Percentiles rank a stretch among this genome's conserved stretches.
phyloP scores from a whole-genome alignment of 2,113 vertebrate species.

The Polypterus senegalus region DNA sequence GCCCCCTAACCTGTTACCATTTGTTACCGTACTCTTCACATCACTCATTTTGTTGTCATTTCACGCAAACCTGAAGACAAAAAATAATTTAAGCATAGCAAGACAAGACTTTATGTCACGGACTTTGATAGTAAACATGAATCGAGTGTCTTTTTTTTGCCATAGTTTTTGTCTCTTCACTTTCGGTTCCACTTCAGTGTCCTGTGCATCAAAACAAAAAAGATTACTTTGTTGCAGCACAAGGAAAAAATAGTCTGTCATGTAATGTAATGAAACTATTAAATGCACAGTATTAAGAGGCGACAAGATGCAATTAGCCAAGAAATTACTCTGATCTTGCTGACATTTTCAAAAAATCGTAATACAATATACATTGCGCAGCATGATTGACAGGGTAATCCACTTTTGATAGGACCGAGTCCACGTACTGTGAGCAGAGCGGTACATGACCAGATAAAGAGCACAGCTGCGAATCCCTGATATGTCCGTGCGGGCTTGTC shows the following conservation, averaged over 20 bases:
- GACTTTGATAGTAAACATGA: too few species aligned
- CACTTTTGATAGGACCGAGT: conserved; percentile 91
- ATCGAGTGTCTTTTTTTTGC: too few species aligned
- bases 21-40: too few species aligned
- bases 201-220: not conserved
- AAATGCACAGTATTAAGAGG: conserved; percentile 90
- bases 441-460: conserved; percentile 86
- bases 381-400: conserved; percentile 98
- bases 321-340: conserved; percentile 99
- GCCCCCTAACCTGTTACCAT: too few species aligned
- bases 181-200: too few species aligned
- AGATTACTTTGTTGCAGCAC: conserved; percentile 21
- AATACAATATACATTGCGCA: conserved; percentile 83
- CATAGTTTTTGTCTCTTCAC: too few species aligned
- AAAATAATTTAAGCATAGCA: too few species aligned
- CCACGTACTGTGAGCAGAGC: conserved; percentile 77
- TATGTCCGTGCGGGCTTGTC: conserved; percentile 94
- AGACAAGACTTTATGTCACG: too few species aligned
- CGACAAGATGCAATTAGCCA: conserved; percentile 99
- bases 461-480: conserved; percentile 97
- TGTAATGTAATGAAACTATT: conserved; percentile 91
- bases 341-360: conserved; percentile 99
- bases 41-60: too few species aligned
- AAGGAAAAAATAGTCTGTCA: conserved; percentile 63
- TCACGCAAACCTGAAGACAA: too few species aligned